These are phyloP conservation scores for Leuctra nigra DNA, from an alignment of 2,888 invertebrate species.

Conservation along the genomic window DNA sequence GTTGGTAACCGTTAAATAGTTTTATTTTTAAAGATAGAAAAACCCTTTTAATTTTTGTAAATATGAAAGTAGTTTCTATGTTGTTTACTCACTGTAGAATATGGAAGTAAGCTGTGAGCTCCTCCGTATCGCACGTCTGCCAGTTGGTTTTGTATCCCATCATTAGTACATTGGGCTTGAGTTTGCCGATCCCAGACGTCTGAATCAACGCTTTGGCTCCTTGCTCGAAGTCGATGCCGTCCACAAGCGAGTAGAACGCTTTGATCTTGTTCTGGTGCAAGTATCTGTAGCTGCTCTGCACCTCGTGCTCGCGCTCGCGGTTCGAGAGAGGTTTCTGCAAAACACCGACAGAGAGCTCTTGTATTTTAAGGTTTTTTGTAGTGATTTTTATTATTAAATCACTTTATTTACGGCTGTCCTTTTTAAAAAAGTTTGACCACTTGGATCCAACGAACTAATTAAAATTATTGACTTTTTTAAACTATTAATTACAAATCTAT, in stretches of 20 bases:
- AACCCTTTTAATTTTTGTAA: too few relatives aligned
- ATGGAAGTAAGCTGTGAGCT: slow-evolving; percentile 84
- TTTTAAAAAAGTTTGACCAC: too few relatives aligned
- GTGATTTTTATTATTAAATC: too few relatives aligned
- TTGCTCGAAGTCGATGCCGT: slow-evolving; percentile 61
- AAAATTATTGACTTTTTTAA: too few relatives aligned
- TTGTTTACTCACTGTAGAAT: slow-evolving; percentile 79
- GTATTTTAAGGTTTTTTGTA: too few relatives aligned
- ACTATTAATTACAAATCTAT: too few relatives aligned
- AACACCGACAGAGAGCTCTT: too few relatives aligned
- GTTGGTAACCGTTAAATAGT: too few relatives aligned
- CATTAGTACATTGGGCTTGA: slow-evolving; percentile 87
- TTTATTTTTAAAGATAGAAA: too few relatives aligned
- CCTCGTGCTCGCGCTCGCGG: slow-evolving; percentile 50
- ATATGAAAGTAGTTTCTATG: too few relatives aligned
- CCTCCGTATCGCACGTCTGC: slow-evolving; percentile 63
- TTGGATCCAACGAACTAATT: too few relatives aligned
- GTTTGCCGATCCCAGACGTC: slow-evolving; percentile 82
- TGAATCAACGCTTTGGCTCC: slow-evolving; percentile 82
- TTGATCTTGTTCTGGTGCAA: slow-evolving; percentile 75
- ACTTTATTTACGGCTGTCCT: too few relatives aligned
- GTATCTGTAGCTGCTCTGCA: slow-evolving; percentile 70
- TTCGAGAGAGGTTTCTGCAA: slow-evolving; percentile 56
- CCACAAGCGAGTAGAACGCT: slow-evolving; percentile 75
- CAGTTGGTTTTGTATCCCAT: slow-evolving; percentile 94